phyloP scores from a whole-genome alignment of 2,888 invertebrate genomes.

The Encarsia formosa region DNA sequence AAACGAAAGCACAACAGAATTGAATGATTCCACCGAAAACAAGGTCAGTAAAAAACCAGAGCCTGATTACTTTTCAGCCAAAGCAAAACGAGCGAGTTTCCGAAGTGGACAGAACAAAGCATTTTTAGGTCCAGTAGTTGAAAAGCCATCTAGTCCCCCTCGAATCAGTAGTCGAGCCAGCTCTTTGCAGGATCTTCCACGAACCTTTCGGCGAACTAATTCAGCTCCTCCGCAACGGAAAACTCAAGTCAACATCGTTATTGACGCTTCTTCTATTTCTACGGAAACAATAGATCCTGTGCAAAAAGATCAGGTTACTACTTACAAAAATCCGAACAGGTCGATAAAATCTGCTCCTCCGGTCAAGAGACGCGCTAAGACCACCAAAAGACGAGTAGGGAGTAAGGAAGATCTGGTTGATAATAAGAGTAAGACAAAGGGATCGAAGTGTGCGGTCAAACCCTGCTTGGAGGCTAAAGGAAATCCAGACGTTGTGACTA shows the following conservation, averaged over 20 bases:
- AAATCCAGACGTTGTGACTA: constrained; percentile 55
- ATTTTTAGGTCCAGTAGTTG: constrained; percentile 35
- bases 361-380: constrained; percentile 41
- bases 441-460: constrained; percentile 24
- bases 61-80: constrained; percentile 31
- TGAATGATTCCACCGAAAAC: background rate
- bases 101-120: constrained; percentile 41
- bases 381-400: constrained; percentile 36
- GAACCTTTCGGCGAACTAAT: constrained; percentile 27
- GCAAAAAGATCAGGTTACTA: constrained; percentile 9
- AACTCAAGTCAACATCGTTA: constrained; percentile 40
- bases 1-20: background rate
- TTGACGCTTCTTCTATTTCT: constrained; percentile 33
- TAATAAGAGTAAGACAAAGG: constrained; percentile 27
- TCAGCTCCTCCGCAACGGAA: constrained; percentile 43
- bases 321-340: constrained; percentile 27
- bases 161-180: constrained; percentile 8
- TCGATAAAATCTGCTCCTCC: constrained; percentile 41
- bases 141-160: constrained; percentile 21
- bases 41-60: background rate
- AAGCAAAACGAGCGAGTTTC: constrained; percentile 41
- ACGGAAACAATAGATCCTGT: background rate
- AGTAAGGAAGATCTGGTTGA: constrained; percentile 22
- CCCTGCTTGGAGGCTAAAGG: constrained; percentile 26
- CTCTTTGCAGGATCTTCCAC: background rate